Evolutionary conservation across 2,113 vertebrate genomes (phyloP), one percentile per base, ranked within the genome.

Genomic region (Myxocyprinus asiaticus): DNA sequence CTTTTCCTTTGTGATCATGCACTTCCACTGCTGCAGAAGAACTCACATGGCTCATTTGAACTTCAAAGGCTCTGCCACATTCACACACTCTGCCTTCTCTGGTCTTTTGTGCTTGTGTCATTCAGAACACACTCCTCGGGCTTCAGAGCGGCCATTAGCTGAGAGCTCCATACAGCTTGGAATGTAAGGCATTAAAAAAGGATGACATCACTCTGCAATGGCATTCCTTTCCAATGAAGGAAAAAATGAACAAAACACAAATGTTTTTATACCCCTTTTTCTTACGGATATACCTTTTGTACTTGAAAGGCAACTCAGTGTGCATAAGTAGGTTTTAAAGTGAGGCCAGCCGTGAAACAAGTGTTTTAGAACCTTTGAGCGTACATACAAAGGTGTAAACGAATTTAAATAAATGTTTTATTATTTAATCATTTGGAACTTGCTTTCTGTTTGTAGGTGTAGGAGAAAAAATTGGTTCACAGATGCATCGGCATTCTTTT

Each of bases 181-280:
- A 71, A 65, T 63, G 66, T 12, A 58, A 9, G 58, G 48, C 66
- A 22, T 67, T 55, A 68, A 53, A 68, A 69, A 22, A 45, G 66
- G 9, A 48, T 82, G 70, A 82, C 48, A 64, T 82, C 70, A 82
- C 11, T 14, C 62, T 75, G 51, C 48, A 50, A 45, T 15, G 43
- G 8, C 48, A 64, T 67, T 67, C 58, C 56, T 76, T 68, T 43
- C 61, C 67, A 67, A 63, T 48, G 69, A 75, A 53, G 67, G 75
- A 58, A 78, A 59, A 78, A 50, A 56, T 64, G 43, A 6, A n/a
- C 64, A 58, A 69, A 72, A 45, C 43, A 58, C 64, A n/a, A 47
- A 9, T 10, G 15, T 67, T n/a, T 15, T 55, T 17, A 9, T 73
- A 9, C 5, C 47, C 12, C 22, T 63, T 65, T 44, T 17, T 42